Evolutionary conservation across 2,888 invertebrate species (phyloP), one percentile per base, ranked within the genome.

Genomic region (Phytoseiulus persimilis): DNA sequence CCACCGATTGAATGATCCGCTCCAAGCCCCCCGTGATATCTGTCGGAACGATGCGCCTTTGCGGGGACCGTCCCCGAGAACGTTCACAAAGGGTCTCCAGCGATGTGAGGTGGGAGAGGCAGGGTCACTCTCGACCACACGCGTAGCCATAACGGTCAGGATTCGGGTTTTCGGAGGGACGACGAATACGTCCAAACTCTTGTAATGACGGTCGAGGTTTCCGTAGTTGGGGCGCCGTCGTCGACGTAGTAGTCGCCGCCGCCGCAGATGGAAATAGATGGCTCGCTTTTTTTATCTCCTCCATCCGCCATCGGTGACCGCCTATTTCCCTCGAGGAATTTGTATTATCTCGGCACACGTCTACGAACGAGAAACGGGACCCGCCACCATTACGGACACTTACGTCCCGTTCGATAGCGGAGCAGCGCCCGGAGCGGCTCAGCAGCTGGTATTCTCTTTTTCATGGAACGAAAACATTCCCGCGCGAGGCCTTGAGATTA

Each of bases 281-380:
- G 65, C 65, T 65, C 9, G 65, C 23, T 65, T 65, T 65, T 65
- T 65, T 65, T 65, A 65, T 65, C 65, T 65, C 28, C 28, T 28
- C 65, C 65, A 65, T 65, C 18, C 65, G 65, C 65, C 65, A 65
- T 65, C 65, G 65, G 65, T 65, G 65, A 65, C 65, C 65, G 65
- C 87, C 45, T 87, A 87, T 87, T 87, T 87, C 33, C 87, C 87
- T 87, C 45, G 87, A 87, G 87, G 87, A 87, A 87, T 87, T 87
- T 32, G 87, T 45, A 87, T 87, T 87, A 87, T 87, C 87, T 87
- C 87, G 9, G 23, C 28, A 84, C 33, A 84, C 84, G 32, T 87
- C 87, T 65, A 65, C 65, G 65, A 65, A n/a, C n/a, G n/a, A 65
- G 65, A 28, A 65, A 65, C 65, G 65, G 18, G 65, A 65, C 65